Conservation (phyloP, 2,797 vertebrate species). For the Melanotaenia nigrans region DNA sequence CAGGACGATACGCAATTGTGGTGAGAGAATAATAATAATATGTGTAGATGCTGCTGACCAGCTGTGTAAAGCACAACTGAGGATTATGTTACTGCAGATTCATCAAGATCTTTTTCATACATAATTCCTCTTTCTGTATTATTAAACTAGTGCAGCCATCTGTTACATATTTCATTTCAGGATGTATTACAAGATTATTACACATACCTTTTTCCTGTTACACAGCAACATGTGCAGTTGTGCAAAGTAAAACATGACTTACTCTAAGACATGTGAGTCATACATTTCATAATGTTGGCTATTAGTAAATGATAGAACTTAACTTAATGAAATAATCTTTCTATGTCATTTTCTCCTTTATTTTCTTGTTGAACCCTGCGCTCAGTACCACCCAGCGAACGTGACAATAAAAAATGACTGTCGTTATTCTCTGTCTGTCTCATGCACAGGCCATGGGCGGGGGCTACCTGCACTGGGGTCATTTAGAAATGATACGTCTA, state of each 20-base stretch:
- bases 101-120: neutral
- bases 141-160: neutral
- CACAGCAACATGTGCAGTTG: neutral
- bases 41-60: neutral
- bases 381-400: neutral
- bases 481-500: constrained; percentile 96
- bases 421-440: constrained; percentile 1
- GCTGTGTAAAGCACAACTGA: neutral
- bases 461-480: constrained; percentile 93
- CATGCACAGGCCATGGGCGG: constrained; percentile 89
- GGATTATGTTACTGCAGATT: neutral
- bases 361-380: neutral
- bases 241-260: neutral
- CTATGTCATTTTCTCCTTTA: neutral
- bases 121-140: neutral
- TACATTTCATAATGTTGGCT: neutral
- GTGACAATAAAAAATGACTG: neutral
- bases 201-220: neutral
- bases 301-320: neutral
- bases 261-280: neutral
- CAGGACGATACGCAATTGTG: constrained; percentile 91
- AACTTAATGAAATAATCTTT: neutral
- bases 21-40: constrained; percentile 76
- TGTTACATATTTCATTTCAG: neutral
- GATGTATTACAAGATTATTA: neutral